phyloP scores from a whole-genome alignment of 2,797 vertebrate species.

The Microctenopoma stevenorrisi region DNA sequence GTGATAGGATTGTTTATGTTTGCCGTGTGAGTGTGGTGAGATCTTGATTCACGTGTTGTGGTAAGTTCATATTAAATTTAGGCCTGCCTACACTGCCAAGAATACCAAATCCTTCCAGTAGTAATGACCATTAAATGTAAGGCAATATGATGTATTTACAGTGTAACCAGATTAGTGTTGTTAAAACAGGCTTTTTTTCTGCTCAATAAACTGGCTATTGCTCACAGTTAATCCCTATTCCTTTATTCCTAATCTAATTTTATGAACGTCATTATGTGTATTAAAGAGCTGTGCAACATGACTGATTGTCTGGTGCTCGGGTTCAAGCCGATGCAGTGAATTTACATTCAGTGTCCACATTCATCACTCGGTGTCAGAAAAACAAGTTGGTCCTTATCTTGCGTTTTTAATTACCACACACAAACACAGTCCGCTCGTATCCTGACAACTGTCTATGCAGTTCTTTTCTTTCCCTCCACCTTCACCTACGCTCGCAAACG shows the following conservation, averaged over 20 bases:
- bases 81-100: constrained; percentile 13
- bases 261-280: constrained; percentile 3
- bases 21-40: constrained; percentile 46
- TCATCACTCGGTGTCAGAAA: constrained; percentile 4
- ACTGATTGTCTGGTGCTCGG: background rate
- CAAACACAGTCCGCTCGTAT: constrained; percentile 6
- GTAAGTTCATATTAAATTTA: constrained; percentile 53
- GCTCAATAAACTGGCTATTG: constrained; percentile 32
- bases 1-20: constrained; percentile 61
- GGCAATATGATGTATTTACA: constrained; percentile 11
- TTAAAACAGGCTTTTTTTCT: constrained; percentile 7
- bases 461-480: background rate
- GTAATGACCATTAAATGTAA: constrained; percentile 24
- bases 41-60: constrained; percentile 56
- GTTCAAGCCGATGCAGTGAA: background rate
- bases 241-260: constrained; percentile 8
- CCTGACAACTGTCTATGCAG: background rate
- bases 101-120: background rate
- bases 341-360: background rate
- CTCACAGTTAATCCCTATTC: constrained; percentile 4
- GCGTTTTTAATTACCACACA: background rate
- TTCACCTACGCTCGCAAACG: background rate
- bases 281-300: background rate
- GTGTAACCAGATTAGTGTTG: constrained; percentile 28
- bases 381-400: constrained; percentile 28